Percentiles rank a stretch among this genome's conserved stretches.
These are phyloP conservation scores for Rousettus leschenaultii DNA, from an alignment of 2,113 vertebrate species.

Conservation along the genomic window DNA sequence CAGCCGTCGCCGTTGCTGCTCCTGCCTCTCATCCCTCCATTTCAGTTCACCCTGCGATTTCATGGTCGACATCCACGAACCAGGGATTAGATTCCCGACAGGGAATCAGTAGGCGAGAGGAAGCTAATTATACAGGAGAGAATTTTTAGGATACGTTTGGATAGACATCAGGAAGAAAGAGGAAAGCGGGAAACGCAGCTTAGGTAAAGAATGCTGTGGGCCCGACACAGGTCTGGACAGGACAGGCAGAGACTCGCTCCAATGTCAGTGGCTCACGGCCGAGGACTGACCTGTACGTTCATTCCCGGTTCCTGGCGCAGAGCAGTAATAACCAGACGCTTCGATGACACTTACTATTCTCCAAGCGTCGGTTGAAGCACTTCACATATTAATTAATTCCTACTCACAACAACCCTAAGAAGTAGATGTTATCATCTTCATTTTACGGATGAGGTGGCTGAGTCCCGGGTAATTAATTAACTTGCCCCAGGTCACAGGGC, in stretches of 20 bases:
- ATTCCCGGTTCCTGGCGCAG: background rate
- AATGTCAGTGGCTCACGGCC: accelerated
- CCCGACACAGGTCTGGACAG: background rate
- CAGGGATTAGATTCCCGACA: slow-evolving; percentile 44
- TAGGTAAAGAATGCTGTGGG: background rate
- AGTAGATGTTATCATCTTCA: background rate
- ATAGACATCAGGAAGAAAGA: background rate
- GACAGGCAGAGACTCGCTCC: background rate
- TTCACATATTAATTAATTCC: background rate
- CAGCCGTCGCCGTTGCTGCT: background rate
- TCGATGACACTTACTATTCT: background rate
- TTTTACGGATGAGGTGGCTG: background rate
- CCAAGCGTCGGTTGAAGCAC: accelerated
- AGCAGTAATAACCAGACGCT: accelerated
- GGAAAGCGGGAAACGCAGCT: background rate
- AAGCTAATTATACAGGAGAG: slow-evolving; percentile 39
- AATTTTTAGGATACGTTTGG: slow-evolving; percentile 28
- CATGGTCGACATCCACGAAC: slow-evolving; percentile 45
- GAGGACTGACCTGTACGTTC: background rate
- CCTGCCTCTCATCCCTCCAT: slow-evolving; percentile 46
- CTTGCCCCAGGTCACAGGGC: background rate
- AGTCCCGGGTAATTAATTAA: background rate
- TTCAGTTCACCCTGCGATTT: slow-evolving; percentile 61
- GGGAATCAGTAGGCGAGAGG: slow-evolving; percentile 53
- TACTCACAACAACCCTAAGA: background rate